Conservation (phyloP, 1,140 invertebrate genomes). For the Calosoma granatense region DNA sequence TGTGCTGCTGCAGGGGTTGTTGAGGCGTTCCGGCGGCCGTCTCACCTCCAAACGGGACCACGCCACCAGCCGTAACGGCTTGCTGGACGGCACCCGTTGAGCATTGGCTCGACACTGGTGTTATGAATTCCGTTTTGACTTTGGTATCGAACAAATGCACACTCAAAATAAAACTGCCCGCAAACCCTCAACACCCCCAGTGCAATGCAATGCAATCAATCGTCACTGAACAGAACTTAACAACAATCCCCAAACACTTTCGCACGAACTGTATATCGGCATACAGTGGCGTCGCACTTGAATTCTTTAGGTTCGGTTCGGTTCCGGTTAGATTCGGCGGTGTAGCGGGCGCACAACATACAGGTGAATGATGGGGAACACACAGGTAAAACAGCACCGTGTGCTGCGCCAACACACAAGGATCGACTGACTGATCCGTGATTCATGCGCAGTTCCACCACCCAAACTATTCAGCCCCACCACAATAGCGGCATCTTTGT, state of each 20-base stretch:
- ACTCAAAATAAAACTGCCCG: too few species aligned
- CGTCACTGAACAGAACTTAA: too few species aligned
- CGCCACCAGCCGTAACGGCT: slow-evolving; percentile 18
- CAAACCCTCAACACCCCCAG: too few species aligned
- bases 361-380: too few species aligned
- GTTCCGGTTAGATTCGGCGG: too few species aligned
- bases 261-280: too few species aligned
- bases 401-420: background rate
- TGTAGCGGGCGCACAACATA: too few species aligned
- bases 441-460: background rate
- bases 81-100: slow-evolving; percentile 24
- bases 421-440: background rate
- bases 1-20: too few species aligned
- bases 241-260: too few species aligned
- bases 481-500: background rate
- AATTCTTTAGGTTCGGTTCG: too few species aligned
- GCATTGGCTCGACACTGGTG: slow-evolving; percentile 31
- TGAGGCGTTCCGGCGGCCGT: slow-evolving; percentile 26
- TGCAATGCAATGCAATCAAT: too few species aligned
- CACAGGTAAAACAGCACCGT: background rate
- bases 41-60: slow-evolving; percentile 28
- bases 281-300: background rate
- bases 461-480: background rate
- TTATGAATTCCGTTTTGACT: slow-evolving; percentile 31
- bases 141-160: slow-evolving; percentile 9